Conservation (phyloP, 2,113 vertebrate genomes). For the Erpornis zantholeuca region DNA sequence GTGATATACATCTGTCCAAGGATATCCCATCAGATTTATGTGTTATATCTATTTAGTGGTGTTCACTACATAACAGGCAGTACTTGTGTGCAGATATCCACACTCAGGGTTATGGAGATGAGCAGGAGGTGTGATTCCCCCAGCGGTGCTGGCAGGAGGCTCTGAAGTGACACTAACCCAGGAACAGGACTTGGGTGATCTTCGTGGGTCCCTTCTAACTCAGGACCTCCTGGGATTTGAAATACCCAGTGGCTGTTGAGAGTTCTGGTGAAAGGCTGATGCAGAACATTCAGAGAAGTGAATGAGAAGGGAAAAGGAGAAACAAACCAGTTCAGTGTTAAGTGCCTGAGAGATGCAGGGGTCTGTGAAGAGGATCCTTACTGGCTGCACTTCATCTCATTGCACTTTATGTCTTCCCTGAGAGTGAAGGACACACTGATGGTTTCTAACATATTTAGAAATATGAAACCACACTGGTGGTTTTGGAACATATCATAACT, state of each 20-base stretch:
- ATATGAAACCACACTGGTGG: too few species aligned
- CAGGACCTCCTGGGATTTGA: background rate
- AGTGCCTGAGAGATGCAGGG: background rate
- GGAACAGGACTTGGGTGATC: too few species aligned
- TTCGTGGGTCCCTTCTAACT: background rate
- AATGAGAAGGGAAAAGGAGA: background rate
- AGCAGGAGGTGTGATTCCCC: background rate
- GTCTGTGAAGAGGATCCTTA: background rate
- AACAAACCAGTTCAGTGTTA: background rate
- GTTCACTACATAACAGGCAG: background rate
- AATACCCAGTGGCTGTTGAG: background rate
- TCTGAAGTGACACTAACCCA: background rate
- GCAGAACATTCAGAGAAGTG: background rate
- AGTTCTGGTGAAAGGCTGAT: background rate
- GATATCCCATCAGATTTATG: background rate
- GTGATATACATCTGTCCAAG: background rate
- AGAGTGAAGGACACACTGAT: background rate
- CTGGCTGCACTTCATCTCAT: background rate
- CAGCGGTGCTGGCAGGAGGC: background rate
- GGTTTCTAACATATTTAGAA: background rate
- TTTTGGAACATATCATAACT: background rate
- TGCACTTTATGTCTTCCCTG: background rate
- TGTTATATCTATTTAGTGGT: background rate
- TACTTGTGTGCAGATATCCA: accelerated
- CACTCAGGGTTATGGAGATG: background rate